Evolutionary conservation across 30 jellyfish, hydroid and myxozoan species (phyloP).

Genomic region (Hydra vulgaris): DNA sequence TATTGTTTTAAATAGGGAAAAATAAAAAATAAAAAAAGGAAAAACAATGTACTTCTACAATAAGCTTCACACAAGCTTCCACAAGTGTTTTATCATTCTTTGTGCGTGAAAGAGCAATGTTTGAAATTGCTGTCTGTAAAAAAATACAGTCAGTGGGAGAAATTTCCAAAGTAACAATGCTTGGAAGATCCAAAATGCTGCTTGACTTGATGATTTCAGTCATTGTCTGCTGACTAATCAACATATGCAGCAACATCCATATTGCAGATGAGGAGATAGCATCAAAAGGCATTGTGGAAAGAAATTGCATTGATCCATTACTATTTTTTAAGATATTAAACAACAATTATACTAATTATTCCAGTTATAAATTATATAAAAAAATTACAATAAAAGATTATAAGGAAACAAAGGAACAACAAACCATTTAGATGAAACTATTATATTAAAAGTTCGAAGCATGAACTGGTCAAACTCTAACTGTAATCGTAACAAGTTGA

Average conservation of each 20-base stretch:
- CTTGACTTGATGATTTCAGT: background rate
- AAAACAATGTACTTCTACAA: conserved; percentile 60
- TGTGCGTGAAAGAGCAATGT: conserved; percentile 72
- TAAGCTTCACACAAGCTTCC: conserved; percentile 27
- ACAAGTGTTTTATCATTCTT: conserved; percentile 52
- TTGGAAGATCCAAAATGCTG: conserved; percentile 7
- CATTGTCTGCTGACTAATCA: conserved; percentile 13
- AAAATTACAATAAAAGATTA: too few relatives aligned
- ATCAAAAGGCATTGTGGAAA: conserved; percentile 87
- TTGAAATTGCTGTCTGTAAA: conserved; percentile 58
- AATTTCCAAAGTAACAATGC: conserved; percentile 9
- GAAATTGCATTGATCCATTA: conserved; percentile 74
- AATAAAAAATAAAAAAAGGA: background rate
- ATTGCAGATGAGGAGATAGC: conserved; percentile 80
- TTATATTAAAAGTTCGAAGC: conserved; percentile 46
- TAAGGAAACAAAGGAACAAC: background rate
- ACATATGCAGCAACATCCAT: conserved; percentile 43
- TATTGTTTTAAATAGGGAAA: background rate
- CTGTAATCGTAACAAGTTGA: conserved; percentile 59
- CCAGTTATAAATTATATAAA: background rate
- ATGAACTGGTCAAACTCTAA: conserved; percentile 82
- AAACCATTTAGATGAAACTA: conserved; percentile 68
- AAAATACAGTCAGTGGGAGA: conserved; percentile 69
- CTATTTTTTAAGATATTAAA: conserved; percentile 11
- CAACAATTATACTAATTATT: background rate